Percentiles rank a stretch among this genome's conserved stretches.
phyloP scores from a whole-genome alignment of 1,140 invertebrate species.

The Diabrotica virgifera region DNA sequence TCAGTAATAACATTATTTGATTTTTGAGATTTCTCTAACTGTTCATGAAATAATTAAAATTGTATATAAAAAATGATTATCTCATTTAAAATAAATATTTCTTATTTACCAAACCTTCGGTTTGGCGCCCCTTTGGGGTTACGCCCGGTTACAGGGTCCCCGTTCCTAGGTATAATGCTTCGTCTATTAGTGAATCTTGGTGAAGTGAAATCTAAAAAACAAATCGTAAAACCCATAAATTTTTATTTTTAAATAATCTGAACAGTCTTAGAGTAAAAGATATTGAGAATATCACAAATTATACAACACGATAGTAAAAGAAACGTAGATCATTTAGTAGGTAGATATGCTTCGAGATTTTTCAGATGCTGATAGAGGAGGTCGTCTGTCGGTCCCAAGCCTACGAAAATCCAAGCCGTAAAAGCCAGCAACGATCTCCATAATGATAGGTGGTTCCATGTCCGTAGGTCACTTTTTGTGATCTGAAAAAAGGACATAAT shows the following conservation, averaged over 20 bases:
- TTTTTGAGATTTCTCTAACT: too few species aligned
- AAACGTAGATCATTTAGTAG: slow-evolving; percentile 22
- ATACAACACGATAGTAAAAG: background rate
- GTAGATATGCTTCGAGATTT: slow-evolving; percentile 39
- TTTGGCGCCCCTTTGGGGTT: too few species aligned
- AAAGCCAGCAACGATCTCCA: slow-evolving; percentile 44
- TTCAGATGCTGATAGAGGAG: slow-evolving; percentile 41
- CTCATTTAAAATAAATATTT: too few species aligned
- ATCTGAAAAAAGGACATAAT: slow-evolving; percentile 35
- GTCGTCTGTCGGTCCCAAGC: slow-evolving; percentile 39
- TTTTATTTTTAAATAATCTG: background rate
- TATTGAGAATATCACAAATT: background rate
- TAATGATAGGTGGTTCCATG: slow-evolving; percentile 45
- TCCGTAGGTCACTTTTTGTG: slow-evolving; percentile 35
- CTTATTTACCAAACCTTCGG: too few species aligned
- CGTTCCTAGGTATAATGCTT: too few species aligned
- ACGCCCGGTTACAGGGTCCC: too few species aligned
- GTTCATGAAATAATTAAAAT: too few species aligned
- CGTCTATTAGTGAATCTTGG: too few species aligned
- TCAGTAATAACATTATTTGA: too few species aligned
- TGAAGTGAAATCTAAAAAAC: too few species aligned
- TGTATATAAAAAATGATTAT: too few species aligned
- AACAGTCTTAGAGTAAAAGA: background rate
- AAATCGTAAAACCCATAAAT: too few species aligned
- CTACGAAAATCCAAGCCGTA: slow-evolving; percentile 44